Percentiles rank a stretch among this genome's conserved stretches.
phyloP scores from a whole-genome alignment of 2,888 invertebrate genomes.

The Trissolcus brochymenae region DNA sequence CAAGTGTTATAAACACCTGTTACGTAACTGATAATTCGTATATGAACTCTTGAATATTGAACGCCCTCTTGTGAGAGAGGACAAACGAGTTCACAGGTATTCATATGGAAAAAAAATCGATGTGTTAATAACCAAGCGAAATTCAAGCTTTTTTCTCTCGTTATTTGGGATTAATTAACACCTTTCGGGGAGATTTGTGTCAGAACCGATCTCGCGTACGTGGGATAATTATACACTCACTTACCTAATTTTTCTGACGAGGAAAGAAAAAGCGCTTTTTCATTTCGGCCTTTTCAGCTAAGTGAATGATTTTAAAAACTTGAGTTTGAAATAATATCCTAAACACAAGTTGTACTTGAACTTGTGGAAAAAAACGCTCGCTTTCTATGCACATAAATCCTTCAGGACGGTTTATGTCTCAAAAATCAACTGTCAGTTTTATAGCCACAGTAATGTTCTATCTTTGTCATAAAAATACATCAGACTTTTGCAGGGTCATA shows the following conservation, averaged over 20 bases:
- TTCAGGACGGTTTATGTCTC: constrained; percentile 18
- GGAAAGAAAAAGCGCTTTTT: too few relatives aligned
- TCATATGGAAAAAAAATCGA: constrained; percentile 2
- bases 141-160: constrained; percentile 10
- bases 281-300: too few relatives aligned
- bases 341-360: constrained; percentile 3
- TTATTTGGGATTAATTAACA: constrained; percentile 27
- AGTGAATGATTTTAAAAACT: too few relatives aligned
- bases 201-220: too few relatives aligned
- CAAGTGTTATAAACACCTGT: constrained; percentile 32
- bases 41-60: constrained; percentile 18
- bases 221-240: too few relatives aligned
- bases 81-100: constrained; percentile 9
- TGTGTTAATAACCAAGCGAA: constrained; percentile 17
- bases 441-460: constrained; percentile 6
- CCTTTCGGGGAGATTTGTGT: constrained; percentile 6
- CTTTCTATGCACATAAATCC: constrained; percentile 13
- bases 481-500: not conserved
- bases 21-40: constrained; percentile 26
- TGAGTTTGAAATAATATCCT: not conserved
- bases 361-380: constrained; percentile 12
- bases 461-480: not conserved
- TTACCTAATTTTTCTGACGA: too few relatives aligned
- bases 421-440: constrained; percentile 39
- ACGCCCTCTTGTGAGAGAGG: constrained; percentile 10